Base-by-base conservation (phyloP, 2,797 vertebrate genomes). In the Acanthiza pusilla region DNA sequence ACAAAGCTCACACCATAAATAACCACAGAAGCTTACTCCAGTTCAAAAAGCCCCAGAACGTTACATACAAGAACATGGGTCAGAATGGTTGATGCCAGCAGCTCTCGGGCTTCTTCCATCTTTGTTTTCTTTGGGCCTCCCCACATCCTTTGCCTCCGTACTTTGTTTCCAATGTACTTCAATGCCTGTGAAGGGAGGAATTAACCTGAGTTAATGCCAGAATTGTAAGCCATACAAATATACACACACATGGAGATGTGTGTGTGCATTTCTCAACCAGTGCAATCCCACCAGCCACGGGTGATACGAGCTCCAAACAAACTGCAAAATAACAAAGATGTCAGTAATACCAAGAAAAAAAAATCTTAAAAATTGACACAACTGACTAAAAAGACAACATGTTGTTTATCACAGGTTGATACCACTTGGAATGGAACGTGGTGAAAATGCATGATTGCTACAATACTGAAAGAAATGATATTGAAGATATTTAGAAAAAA, bases 91-190 rank as follows among this genome's bases (percentile, higher is more conserved):
- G 99, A 99, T 6, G 99, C 99, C 73, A 99, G 92, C 36, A 99
- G 98, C 96, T 99, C 99, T 96, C 99, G 98, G 75, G 99, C 99
- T 96, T 99, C 99, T 97, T 99, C 99, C 98, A 99, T 99, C 97
- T 99, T 99, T 50, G 99, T 99, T 96, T 99, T 99, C 97, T 99
- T 99, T 26, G 99, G 99, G 61, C 99, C 99, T 62, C 99, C 99
- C 99, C 99, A 99, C 98, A 99, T 99, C 53, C 99, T 98, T 95
- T 99, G 99, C 53, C 99, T 98, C 81, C 99, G 98, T 42, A 99
- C 98, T 98, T 99, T 99, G 97, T 99, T 99, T 50, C 99, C 99
- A 54, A 99, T 98, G 95, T 99, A 99, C 89, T 98, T 98, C 86
- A 99, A 96, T 27, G 99, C 99, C 99, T 99, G 95, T 80, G 60